Conservation (phyloP, 2,113 vertebrate species). For the Corvus moneduloides region DNA sequence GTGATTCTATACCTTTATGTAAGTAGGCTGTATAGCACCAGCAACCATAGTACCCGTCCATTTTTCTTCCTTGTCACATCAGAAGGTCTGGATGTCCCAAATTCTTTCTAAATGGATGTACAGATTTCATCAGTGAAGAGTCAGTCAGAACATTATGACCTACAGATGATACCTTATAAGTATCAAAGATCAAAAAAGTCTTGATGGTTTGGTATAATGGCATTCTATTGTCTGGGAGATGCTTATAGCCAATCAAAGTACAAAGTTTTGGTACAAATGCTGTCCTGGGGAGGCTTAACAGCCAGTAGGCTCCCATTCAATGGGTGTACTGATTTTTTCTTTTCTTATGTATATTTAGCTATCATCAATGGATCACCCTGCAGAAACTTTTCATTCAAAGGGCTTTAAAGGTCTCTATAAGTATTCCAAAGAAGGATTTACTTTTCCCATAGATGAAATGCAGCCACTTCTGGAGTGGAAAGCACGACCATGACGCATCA, state of each 20-base stretch:
- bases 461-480: not conserved
- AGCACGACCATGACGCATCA: not conserved
- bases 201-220: not conserved
- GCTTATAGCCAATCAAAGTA: not conserved
- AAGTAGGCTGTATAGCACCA: not conserved
- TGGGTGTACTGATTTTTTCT: not conserved
- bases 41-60: not conserved
- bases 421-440: not conserved
- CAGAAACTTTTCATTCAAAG: not conserved
- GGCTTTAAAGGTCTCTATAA: not conserved
- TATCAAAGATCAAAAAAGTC: not conserved
- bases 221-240: not conserved
- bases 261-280: not conserved
- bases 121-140: not conserved
- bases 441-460: not conserved
- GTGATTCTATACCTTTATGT: not conserved
- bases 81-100: not conserved
- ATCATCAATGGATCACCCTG: not conserved
- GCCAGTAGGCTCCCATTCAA: not conserved
- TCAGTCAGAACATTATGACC: not conserved
- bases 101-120: not conserved
- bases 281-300: not conserved
- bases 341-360: not conserved
- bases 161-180: not conserved
- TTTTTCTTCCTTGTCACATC: not conserved